Base-by-base conservation (phyloP, 1,140 invertebrate species). In the Chymomyza costata region DNA sequence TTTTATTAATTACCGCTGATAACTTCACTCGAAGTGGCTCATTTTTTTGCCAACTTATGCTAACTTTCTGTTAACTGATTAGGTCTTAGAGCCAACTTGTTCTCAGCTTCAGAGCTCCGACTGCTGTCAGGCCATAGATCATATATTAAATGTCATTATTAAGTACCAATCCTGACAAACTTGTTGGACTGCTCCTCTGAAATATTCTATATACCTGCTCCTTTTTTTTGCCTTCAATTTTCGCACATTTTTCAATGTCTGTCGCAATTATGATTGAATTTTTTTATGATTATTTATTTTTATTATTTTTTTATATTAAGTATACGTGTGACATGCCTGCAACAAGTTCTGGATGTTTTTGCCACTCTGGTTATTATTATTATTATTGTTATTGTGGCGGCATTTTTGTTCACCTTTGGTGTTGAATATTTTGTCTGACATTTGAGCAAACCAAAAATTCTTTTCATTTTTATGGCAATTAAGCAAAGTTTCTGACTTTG, bases 1-100 rank as follows among this genome's bases (percentile, higher is more conserved):
- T 65, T 57, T 80, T 80, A 80, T 80, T 80, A 80, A 80, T 80
- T 80, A 80, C 73, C 67, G 50, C 38, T 56, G 73, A 80, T 80
- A 80, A 47, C 59, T 54, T 51, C 55, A n/a, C 47, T 51, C 35
- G 34, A 62, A 80, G 59, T 68, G 60, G 46, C 40, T 67, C 64
- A 66, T 66, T 66, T 66, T 44, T 62, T 51, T 48, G 40, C 28
- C 3, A 6, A 34, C 32, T 5, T 34, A 8, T 34, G 21, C 21
- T 25, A 25, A 5, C 8, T 25, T 25, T 25, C 21, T 8, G 8
- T 25, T 8, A 8, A 25, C 3, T 25, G 21, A 3, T 25, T n/a
- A n/a, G n/a, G n/a, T n/a, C n/a, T 28, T 28, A 28, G 5, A 28
- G 25, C 25, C 25, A 28, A 5, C 10, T 28, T 5, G 25, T 10